Base-by-base conservation (phyloP, 2,888 invertebrate species). In the Hyalella azteca region DNA sequence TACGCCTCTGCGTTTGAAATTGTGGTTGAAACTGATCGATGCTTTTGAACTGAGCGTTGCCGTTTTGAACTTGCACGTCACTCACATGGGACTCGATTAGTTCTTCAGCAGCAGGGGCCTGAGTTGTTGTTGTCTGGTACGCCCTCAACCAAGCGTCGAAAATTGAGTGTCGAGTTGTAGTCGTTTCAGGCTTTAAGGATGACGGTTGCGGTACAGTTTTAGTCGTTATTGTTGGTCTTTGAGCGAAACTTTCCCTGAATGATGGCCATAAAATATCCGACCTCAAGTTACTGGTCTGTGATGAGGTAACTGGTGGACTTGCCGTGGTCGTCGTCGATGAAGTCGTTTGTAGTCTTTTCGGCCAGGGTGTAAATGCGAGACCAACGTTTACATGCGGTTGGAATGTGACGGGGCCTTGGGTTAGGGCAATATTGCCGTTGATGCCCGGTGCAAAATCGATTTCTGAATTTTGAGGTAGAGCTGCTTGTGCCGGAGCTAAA, bases 91-190 rank as follows among this genome's bases (percentile, higher is more conserved):
- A 32, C 19, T 3, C 36, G 36, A n/a, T 36, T 66, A 19, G 32
- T 36, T 32, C 36, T 9, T 15, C 19, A 39, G 39, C 5, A 39
- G 66, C 1, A 22, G 66, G 66, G 15, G 29, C n/a, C 26, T 13
- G 22, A 5, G 59, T 59, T 26, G 59, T 59, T 4, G 66, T 66
- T 19, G 13, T 0, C 36, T 66, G 66, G 39, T 66, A 29, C 19
- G 66, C 19, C n/a, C 39, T 66, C 36, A 66, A 39, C 66, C 66
- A 66, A 7, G 66, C n/a, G 13, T 66, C 66, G 66, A 66, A 66
- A 36, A 66, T 36, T 36, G 66, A 66, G 19, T 32, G 29, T 36
- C n/a, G n/a, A n/a, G 36, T 7, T 36, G 66, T 36, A 39, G n/a
- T 66, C 19, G 19, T 36, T 19, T 66, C 36, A 1, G 66, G 66